Percentiles rank a stretch among this genome's conserved stretches.
These are phyloP conservation scores for Jordanella pulchra DNA, from an alignment of 2,797 vertebrate species.

Conservation along the genomic window DNA sequence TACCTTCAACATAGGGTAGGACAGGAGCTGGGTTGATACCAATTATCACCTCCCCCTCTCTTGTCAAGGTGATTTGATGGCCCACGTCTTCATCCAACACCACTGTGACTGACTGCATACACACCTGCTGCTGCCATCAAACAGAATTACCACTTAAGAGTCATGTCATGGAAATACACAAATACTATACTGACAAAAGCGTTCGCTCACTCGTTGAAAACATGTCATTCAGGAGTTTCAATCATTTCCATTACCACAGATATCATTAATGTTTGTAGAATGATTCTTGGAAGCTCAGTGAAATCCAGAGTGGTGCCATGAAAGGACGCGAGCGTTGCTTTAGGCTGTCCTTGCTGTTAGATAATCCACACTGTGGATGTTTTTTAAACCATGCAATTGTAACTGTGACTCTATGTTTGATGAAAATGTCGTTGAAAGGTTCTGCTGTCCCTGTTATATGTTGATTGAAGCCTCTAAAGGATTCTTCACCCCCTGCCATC, in stretches of 20 bases:
- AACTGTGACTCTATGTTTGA: neutral
- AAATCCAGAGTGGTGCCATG: too few species aligned
- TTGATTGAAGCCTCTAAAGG: neutral
- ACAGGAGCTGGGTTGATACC: constrained; percentile 84
- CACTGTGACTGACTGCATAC: constrained; percentile 91
- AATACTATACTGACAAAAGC: neutral
- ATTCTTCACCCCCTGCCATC: neutral
- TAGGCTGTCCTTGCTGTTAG: too few species aligned
- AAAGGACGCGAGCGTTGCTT: too few species aligned
- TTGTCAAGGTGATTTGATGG: constrained; percentile 90
- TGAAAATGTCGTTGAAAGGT: neutral
- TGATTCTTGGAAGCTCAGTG: too few species aligned
- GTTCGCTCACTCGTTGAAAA: neutral
- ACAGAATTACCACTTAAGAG: neutral
- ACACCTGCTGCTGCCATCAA: constrained; percentile 84
- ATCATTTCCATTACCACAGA: neutral
- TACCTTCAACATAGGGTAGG: constrained; percentile 86
- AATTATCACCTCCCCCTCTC: constrained; percentile 89
- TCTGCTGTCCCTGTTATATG: neutral
- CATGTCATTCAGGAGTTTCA: neutral
- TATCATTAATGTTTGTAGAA: neutral
- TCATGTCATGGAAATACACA: constrained; percentile 7
- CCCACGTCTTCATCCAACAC: constrained; percentile 91
- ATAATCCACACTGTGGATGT: neutral
- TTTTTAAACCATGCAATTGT: neutral